These are phyloP conservation scores for Carollia perspicillata DNA, from an alignment of 2,113 vertebrate species.

Conservation along the genomic window DNA sequence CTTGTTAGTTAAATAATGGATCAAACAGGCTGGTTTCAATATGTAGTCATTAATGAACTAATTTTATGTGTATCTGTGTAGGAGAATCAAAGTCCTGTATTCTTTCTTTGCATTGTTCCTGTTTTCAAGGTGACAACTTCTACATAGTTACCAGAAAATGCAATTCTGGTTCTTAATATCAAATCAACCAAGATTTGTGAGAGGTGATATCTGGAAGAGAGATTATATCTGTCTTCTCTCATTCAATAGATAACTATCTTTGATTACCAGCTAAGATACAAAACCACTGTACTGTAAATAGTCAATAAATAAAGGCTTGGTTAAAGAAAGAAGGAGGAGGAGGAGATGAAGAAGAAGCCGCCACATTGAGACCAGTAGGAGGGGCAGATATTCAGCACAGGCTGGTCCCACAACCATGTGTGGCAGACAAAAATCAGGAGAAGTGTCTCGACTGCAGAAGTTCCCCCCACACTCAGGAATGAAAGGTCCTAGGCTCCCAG, in stretches of 20 bases:
- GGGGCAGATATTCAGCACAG: background rate
- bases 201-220: conserved; percentile 44
- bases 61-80: conserved; percentile 52
- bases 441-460: background rate
- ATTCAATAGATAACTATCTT: background rate
- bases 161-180: conserved; percentile 27
- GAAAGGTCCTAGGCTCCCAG: background rate
- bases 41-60: conserved; percentile 70
- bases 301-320: conserved; percentile 59
- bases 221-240: conserved; percentile 3
- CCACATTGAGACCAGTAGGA: background rate
- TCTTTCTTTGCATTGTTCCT: conserved; percentile 57
- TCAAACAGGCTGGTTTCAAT: conserved; percentile 60
- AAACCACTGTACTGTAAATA: conserved; percentile 62
- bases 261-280: conserved; percentile 50
- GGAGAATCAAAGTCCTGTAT: conserved; percentile 52
- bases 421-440: background rate
- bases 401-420: background rate
- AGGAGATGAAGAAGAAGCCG: background rate
- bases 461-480: background rate
- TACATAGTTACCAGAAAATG: conserved; percentile 28
- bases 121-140: conserved; percentile 44
- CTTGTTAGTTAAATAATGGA: conserved; percentile 67
- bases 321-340: background rate
- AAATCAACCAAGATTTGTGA: conserved; percentile 10